Evolutionary conservation across 1,140 invertebrate genomes (phyloP), one percentile per base, ranked within the genome.

Genomic region (Trinorchestia longiramus): DNA sequence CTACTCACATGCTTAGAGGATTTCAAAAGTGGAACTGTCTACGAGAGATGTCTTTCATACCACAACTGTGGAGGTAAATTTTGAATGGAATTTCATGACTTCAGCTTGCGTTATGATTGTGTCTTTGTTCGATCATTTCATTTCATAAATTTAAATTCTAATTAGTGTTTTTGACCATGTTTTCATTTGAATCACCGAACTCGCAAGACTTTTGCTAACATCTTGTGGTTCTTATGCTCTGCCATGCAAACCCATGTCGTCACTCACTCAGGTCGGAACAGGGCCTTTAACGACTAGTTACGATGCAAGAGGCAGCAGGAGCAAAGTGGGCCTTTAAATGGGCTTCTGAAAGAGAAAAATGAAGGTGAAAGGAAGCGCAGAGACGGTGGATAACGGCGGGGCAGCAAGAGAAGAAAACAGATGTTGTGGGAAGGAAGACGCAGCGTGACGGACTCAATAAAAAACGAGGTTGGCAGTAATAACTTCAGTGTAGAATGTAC

Each of bases 281-380:
- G 92, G 92, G 92, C 43, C 92, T 94, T 94, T 94, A 45, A 94
- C 92, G 92, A 94, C 17, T 43, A 44, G 19, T 94, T 45, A 45
- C 43, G 92, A 45, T 6, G 44, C 44, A 45, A 44, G 19, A 91
- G 43, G 8, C 41, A 91, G 88, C 11, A 45, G 92, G 0, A n/a
- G 92, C 43, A 43, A 11, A 45, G 17, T 40, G 92, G 92, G 43
- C 43, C 92, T 94, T 94, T 94, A 94, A 94, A 94, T 94, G 43
- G 43, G 62, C 62, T 77, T 36, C 62, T 36, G 62, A 40, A n/a
- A 43, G 36, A 45, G 3, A 45, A 94, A 94, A 94, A 43, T 23
- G 40, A 43, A 44, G 36, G 92, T 40, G 19, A 40, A 43, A n/a
- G 92, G 92, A 94, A 45, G 44, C 92, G 43, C 43, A 28, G 88